Evolutionary conservation across 2,888 invertebrate species (phyloP).

Genomic region (Mechanitis messenoides): DNA sequence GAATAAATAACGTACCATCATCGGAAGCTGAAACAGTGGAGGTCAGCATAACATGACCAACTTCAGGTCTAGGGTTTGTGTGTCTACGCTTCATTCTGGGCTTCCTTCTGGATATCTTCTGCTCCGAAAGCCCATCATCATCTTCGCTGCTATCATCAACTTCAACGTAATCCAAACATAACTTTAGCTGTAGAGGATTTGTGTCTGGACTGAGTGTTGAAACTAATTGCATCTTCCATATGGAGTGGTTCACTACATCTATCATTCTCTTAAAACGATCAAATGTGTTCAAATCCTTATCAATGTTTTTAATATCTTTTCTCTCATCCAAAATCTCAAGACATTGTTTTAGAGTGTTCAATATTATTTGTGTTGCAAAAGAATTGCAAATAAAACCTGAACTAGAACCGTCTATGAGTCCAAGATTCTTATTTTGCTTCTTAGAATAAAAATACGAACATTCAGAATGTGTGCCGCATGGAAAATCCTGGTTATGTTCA

Average conservation of each 20-base stretch:
- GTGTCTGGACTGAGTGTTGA: slow-evolving; percentile 71
- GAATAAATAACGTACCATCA: slow-evolving; percentile 45
- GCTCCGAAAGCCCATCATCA: slow-evolving; percentile 56
- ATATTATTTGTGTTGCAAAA: slow-evolving; percentile 75
- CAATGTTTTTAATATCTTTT: slow-evolving; percentile 48
- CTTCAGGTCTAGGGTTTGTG: slow-evolving; percentile 57
- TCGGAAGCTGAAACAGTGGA: slow-evolving; percentile 58
- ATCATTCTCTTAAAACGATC: slow-evolving; percentile 53
- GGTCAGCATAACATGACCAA: slow-evolving; percentile 56
- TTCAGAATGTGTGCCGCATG: slow-evolving; percentile 67
- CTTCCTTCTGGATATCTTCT: slow-evolving; percentile 56
- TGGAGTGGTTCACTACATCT: slow-evolving; percentile 79
- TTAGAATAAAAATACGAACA: slow-evolving; percentile 72
- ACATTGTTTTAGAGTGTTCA: slow-evolving; percentile 75
- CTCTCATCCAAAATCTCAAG: slow-evolving; percentile 57
- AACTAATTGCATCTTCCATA: slow-evolving; percentile 85
- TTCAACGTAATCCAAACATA: slow-evolving; percentile 68
- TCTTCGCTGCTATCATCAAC: slow-evolving; percentile 69
- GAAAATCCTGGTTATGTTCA: slow-evolving; percentile 64
- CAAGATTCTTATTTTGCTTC: slow-evolving; percentile 49
- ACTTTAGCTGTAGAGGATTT: slow-evolving; percentile 58
- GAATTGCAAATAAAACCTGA: slow-evolving; percentile 78
- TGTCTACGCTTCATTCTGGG: slow-evolving; percentile 55
- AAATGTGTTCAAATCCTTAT: slow-evolving; percentile 43
- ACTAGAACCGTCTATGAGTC: slow-evolving; percentile 44